phyloP scores from a whole-genome alignment of 2,888 invertebrate species.

The Hyposoter dolosus region DNA sequence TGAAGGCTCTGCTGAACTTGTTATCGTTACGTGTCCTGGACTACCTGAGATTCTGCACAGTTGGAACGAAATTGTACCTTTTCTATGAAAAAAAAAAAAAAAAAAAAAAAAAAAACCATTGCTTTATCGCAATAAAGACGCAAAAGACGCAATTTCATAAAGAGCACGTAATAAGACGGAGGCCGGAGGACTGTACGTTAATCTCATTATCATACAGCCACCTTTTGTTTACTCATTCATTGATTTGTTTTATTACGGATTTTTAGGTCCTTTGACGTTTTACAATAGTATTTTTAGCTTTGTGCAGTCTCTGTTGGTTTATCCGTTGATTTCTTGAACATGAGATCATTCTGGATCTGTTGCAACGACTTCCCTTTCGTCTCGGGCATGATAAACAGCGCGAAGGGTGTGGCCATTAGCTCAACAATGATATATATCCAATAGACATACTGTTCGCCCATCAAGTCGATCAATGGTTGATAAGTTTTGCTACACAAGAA shows the following conservation, averaged over 20 bases:
- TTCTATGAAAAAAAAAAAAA: no score
- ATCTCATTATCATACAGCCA: not conserved
- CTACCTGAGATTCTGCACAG: no score
- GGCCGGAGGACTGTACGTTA: no score
- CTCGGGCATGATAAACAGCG: constrained; percentile 70
- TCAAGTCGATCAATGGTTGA: constrained; percentile 73
- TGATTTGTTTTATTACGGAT: not conserved
- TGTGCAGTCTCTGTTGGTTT: constrained; percentile 4
- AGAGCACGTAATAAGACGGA: no score
- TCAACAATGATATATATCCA: constrained; percentile 72
- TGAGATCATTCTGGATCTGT: constrained; percentile 62
- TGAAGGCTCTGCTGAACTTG: not conserved
- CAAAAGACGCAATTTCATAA: no score
- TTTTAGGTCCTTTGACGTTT: no score
- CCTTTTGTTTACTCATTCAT: not conserved
- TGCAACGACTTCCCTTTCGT: constrained; percentile 78
- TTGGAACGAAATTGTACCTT: no score
- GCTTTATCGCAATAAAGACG: no score
- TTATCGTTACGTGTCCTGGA: not conserved
- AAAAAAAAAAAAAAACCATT: no score
- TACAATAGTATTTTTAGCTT: not conserved
- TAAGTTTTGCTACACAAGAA: constrained; percentile 75
- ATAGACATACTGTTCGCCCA: constrained; percentile 74
- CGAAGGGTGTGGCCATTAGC: constrained; percentile 56
- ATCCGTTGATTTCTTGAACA: constrained; percentile 23